Evolutionary conservation across 1,140 invertebrate species (phyloP).

Genomic region (Dendrolimus kikuchii): DNA sequence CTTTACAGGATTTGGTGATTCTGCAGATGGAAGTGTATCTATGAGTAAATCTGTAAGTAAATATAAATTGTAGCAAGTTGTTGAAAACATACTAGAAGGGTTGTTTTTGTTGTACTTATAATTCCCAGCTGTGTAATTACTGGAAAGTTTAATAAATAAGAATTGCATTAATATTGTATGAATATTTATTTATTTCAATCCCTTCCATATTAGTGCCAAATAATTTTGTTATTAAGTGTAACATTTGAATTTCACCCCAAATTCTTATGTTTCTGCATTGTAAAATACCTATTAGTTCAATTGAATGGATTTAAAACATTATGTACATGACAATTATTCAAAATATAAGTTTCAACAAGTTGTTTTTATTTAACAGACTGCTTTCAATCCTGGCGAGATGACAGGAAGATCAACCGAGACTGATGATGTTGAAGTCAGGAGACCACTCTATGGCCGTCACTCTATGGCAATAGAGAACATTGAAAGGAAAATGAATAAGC

Average conservation of each 20-base stretch:
- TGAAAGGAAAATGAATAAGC: constrained; percentile 47
- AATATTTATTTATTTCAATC: no score
- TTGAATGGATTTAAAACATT: background rate
- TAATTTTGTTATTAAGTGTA: no score
- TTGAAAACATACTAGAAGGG: no score
- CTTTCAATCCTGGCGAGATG: constrained; percentile 62
- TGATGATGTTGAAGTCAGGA: constrained; percentile 24
- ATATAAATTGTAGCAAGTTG: background rate
- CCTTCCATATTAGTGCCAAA: no score
- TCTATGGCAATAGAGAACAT: constrained; percentile 43
- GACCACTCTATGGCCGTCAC: constrained; percentile 24
- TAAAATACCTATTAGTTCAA: background rate
- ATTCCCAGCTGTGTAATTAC: no score
- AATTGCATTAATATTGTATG: no score
- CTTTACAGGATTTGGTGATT: constrained; percentile 54
- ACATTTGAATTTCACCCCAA: no score
- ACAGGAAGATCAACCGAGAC: constrained; percentile 56
- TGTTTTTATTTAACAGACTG: constrained; percentile 29
- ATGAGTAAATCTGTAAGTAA: constrained; percentile 50
- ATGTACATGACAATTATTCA: constrained; percentile 1
- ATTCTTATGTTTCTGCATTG: no score
- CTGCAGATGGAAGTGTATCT: constrained; percentile 31
- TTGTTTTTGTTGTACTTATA: no score
- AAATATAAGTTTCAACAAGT: background rate
- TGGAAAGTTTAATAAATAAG: no score